A percentile compares a stretch with the other conserved stretches of the same genome.
These are phyloP conservation scores for Toxostoma redivivum DNA, from an alignment of 2,113 vertebrate species.

Conservation along the genomic window DNA sequence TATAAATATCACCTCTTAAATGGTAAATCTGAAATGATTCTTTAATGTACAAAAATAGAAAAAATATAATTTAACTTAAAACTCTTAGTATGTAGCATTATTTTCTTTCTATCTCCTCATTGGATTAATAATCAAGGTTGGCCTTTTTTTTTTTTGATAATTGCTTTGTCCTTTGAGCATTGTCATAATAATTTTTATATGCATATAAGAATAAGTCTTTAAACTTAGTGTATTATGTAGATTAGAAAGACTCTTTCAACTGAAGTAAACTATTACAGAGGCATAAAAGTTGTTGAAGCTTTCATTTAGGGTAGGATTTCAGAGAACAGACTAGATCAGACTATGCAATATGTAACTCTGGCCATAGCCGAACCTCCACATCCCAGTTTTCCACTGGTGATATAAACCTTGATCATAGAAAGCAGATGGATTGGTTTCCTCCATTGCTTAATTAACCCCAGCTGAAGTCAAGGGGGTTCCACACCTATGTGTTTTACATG, in stretches of 20 bases:
- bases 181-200: neutral
- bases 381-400: neutral
- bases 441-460: neutral
- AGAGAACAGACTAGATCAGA: neutral
- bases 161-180: neutral
- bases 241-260: neutral
- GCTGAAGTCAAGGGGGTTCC: neutral
- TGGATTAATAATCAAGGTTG: neutral
- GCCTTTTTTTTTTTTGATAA: neutral
- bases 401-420: neutral
- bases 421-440: neutral
- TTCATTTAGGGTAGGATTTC: neutral
- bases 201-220: neutral
- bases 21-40: neutral
- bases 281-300: neutral
- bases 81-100: neutral
- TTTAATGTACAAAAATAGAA: neutral
- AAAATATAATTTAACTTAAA: neutral
- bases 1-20: neutral
- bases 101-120: neutral
- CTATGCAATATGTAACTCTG: neutral
- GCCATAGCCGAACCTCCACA: neutral
- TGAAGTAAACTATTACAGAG: neutral
- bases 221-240: neutral
- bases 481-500: neutral